Evolutionary conservation across 1,140 invertebrate species (phyloP).

Genomic region (Cataglyphis hispanica): DNA sequence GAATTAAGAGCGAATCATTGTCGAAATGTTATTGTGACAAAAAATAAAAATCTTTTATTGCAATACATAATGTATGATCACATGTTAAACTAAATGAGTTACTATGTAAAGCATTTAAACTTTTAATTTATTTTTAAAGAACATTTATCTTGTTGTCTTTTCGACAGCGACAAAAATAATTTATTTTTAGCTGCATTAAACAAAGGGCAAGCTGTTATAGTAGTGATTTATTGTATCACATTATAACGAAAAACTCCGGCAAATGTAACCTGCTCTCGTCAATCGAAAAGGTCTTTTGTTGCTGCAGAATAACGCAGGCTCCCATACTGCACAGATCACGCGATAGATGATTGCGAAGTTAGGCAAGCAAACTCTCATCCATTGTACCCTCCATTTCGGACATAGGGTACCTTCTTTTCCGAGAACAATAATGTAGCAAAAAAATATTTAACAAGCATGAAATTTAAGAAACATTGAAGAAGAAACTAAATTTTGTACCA

Average conservation of each 20-base stretch:
- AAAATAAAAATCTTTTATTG: neutral
- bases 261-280: constrained; percentile 30
- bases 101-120: neutral
- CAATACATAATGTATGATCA: neutral
- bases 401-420: neutral
- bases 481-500: neutral
- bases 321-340: constrained; percentile 7
- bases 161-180: neutral
- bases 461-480: neutral
- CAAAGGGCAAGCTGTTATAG: neutral
- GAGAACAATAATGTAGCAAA: constrained; percentile 3
- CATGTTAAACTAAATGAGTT: no score
- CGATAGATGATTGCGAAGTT: constrained; percentile 44
- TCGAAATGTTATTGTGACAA: neutral
- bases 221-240: constrained; percentile 25
- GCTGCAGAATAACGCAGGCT: neutral
- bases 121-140: neutral
- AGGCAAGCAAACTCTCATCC: neutral
- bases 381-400: constrained; percentile 20
- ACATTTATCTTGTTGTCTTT: neutral
- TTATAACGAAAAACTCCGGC: constrained; percentile 4
- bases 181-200: constrained; percentile 15
- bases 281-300: constrained; percentile 33
- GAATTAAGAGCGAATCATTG: neutral
- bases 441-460: constrained; percentile 11